These are phyloP conservation scores for Ianthella basta DNA, from an alignment of 37 sponge, comb jelly and placozoan genomes.

Conservation along the genomic window DNA sequence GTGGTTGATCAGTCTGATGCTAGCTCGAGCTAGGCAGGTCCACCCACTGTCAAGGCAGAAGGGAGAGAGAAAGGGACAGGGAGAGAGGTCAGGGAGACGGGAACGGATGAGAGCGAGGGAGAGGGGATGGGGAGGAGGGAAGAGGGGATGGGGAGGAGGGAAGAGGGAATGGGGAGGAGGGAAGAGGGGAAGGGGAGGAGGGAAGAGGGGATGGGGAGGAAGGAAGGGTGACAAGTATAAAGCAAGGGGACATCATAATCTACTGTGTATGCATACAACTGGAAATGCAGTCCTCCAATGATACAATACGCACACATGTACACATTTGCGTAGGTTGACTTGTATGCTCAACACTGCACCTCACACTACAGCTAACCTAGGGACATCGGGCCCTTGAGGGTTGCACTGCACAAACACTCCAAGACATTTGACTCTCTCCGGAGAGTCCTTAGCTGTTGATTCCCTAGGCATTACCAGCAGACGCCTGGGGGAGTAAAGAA, in stretches of 20 bases:
- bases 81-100: too few relatives aligned
- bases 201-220: too few relatives aligned
- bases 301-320: background rate
- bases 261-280: background rate
- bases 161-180: too few relatives aligned
- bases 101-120: background rate
- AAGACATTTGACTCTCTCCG: constrained; percentile 51
- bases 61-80: too few relatives aligned
- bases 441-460: constrained; percentile 22
- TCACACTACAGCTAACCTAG: constrained; percentile 43
- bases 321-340: background rate
- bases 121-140: too few relatives aligned
- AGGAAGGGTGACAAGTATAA: too few relatives aligned
- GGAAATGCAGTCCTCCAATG: background rate
- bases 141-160: too few relatives aligned
- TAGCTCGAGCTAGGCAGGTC: constrained; percentile 79
- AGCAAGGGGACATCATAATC: background rate
- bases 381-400: constrained; percentile 71
- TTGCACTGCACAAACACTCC: constrained; percentile 97
- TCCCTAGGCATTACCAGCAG: constrained; percentile 81
- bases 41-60: constrained; percentile 55
- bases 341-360: background rate
- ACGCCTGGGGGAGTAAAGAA: constrained; percentile 57
- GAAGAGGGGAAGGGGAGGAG: too few relatives aligned
- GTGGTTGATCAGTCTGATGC: constrained; percentile 68